These are phyloP conservation scores for Bacillus rossius DNA, from an alignment of 1,140 invertebrate genomes.

Conservation along the genomic window DNA sequence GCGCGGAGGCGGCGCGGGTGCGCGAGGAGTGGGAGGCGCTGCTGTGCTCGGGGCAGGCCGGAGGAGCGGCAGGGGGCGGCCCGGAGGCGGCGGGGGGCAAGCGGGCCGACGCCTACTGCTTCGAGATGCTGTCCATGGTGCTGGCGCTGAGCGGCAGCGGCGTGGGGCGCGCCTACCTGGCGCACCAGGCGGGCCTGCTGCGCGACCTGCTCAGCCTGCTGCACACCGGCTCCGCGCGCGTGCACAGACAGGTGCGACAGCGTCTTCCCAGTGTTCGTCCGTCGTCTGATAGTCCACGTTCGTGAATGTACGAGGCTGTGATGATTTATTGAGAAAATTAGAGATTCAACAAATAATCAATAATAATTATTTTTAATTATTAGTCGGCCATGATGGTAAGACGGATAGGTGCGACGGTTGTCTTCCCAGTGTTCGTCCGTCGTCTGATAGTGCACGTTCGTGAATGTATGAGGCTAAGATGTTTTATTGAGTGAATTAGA, in stretches of 20 bases:
- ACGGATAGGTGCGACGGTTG: too few relatives aligned
- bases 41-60: constrained; percentile 21
- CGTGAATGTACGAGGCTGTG: too few relatives aligned
- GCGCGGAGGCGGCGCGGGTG: constrained; percentile 76
- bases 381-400: too few relatives aligned
- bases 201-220: constrained; percentile 80
- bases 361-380: too few relatives aligned
- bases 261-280: neutral
- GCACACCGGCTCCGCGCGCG: constrained; percentile 90
- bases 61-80: neutral
- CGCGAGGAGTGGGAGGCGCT: constrained; percentile 82
- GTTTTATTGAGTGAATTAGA: too few relatives aligned
- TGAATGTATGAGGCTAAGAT: too few relatives aligned
- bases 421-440: too few relatives aligned
- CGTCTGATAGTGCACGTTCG: too few relatives aligned
- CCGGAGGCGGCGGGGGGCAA: constrained; percentile 21
- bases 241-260: constrained; percentile 77
- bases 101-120: constrained; percentile 83
- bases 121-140: constrained; percentile 95
- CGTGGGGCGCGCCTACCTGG: constrained; percentile 84
- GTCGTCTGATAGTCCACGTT: too few relatives aligned
- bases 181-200: constrained; percentile 79
- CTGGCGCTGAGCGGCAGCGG: constrained; percentile 89
- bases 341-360: too few relatives aligned
- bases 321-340: too few relatives aligned